These are phyloP conservation scores for Ypsolopha sequella DNA, from an alignment of 2,888 invertebrate genomes.

Conservation along the genomic window DNA sequence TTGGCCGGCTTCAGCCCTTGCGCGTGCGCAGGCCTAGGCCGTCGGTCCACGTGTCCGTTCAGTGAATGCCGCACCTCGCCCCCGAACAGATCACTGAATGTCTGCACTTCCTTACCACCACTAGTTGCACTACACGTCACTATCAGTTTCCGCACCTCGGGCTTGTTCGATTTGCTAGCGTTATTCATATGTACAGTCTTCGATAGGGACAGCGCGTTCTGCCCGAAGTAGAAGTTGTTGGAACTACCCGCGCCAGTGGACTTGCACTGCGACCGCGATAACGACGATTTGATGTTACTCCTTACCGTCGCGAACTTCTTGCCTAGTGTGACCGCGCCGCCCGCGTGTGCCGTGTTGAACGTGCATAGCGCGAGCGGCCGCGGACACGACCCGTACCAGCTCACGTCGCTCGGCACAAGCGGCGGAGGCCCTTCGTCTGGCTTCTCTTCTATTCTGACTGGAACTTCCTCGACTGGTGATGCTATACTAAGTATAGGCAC, in stretches of 20 bases:
- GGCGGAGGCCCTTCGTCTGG: slow-evolving; percentile 31
- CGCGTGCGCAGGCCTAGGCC: slow-evolving; percentile 14
- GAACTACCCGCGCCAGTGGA: slow-evolving; percentile 24
- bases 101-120: slow-evolving; percentile 17
- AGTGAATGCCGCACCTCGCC: slow-evolving; percentile 34
- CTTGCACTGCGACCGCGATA: slow-evolving; percentile 49
- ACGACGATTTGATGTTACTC: slow-evolving; percentile 58
- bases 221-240: slow-evolving; percentile 48
- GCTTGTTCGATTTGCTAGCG: slow-evolving; percentile 52
- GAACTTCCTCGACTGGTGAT: slow-evolving; percentile 27
- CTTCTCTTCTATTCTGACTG: slow-evolving; percentile 20
- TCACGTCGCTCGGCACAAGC: slow-evolving; percentile 44
- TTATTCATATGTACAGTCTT: slow-evolving; percentile 56
- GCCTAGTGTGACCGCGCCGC: slow-evolving; percentile 67
- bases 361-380: slow-evolving; percentile 72
- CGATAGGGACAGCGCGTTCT: slow-evolving; percentile 42
- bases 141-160: slow-evolving; percentile 62
- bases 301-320: slow-evolving; percentile 61
- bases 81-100: slow-evolving; percentile 6
- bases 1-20: slow-evolving; percentile 33
- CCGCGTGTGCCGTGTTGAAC: slow-evolving; percentile 69
- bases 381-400: slow-evolving; percentile 68
- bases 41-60: slow-evolving; percentile 35
- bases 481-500: slow-evolving; percentile 24
- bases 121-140: slow-evolving; percentile 52